Evolutionary conservation across 2,113 vertebrate species (phyloP).

Genomic region (Lophura nycthemera): DNA sequence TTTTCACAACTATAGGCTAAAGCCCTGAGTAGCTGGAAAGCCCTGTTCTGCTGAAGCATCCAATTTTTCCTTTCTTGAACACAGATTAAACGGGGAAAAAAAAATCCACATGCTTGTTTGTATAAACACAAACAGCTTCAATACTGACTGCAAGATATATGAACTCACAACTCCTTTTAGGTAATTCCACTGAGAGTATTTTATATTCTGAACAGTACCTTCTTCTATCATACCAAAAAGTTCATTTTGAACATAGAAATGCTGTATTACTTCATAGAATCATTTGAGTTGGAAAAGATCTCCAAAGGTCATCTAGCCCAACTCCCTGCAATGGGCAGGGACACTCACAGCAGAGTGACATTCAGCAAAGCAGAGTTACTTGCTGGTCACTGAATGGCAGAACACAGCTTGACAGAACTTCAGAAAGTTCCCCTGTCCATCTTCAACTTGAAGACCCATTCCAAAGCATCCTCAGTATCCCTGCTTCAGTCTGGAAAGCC

Average conservation of each 20-base stretch:
- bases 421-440: background rate
- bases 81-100: background rate
- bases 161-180: background rate
- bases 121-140: background rate
- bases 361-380: background rate
- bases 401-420: background rate
- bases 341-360: accelerated
- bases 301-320: too few species aligned
- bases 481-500: background rate
- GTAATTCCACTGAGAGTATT: background rate
- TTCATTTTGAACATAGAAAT: background rate
- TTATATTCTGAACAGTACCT: background rate
- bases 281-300: too few species aligned
- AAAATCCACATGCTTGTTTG: background rate
- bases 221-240: background rate
- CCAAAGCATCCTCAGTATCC: background rate
- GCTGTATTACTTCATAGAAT: background rate
- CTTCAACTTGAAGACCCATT: background rate
- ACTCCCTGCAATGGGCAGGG: too few species aligned
- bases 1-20: background rate
- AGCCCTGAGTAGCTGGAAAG: background rate
- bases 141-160: background rate
- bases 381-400: background rate
- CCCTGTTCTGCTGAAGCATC: background rate
- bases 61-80: background rate